These are phyloP conservation scores for Temnothorax longispinosus DNA, from an alignment of 1,140 invertebrate genomes.

Conservation along the genomic window DNA sequence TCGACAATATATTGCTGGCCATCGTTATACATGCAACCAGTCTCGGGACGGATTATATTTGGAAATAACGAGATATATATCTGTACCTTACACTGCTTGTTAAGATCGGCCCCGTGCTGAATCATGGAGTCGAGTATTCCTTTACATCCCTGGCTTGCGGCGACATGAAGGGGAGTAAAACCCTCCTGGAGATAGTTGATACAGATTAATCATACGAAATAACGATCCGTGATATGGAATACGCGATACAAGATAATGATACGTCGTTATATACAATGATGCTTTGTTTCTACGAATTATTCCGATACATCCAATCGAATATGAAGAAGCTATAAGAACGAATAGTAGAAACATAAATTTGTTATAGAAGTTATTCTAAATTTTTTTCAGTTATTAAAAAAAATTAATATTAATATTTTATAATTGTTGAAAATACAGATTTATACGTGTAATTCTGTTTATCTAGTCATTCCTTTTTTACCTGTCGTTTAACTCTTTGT, in stretches of 20 bases:
- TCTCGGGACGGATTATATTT: conserved; percentile 30
- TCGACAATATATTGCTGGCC: neutral
- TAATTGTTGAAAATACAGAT: neutral
- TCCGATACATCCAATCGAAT: neutral
- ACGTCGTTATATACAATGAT: neutral
- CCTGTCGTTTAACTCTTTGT: too few species aligned
- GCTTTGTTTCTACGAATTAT: neutral
- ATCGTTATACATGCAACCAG: neutral
- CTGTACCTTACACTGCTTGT: conserved; percentile 91
- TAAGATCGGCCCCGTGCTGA: conserved; percentile 88
- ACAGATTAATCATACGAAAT: neutral
- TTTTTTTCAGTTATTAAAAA: neutral
- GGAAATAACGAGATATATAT: neutral
- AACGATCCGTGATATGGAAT: neutral
- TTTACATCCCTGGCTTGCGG: conserved; percentile 90
- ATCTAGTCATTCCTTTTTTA: neutral
- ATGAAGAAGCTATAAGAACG: neutral
- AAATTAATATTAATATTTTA: conserved; percentile 29
- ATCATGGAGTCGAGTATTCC: conserved; percentile 91
- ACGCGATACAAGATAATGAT: neutral
- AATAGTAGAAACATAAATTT: neutral
- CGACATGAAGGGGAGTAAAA: conserved; percentile 91
- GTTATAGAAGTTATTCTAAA: neutral
- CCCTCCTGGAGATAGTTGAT: conserved; percentile 87
- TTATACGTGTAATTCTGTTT: neutral